A percentile compares a stretch with the other conserved stretches of the same genome.
phyloP scores from a whole-genome alignment of 2,888 invertebrate species.

The Drosophila macrospina region DNA sequence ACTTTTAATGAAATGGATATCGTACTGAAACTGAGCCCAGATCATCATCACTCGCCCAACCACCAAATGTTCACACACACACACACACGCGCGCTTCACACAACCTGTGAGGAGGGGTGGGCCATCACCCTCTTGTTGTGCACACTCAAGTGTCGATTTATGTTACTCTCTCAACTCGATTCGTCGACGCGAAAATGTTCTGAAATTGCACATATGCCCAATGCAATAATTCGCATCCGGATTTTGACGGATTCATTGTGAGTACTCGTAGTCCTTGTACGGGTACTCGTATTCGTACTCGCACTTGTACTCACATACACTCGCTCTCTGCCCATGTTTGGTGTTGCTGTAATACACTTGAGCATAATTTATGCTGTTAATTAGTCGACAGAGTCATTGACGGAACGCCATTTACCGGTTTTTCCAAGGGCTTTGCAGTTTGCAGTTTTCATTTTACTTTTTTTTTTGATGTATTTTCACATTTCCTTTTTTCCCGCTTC shows the following conservation, averaged over 20 bases:
- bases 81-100: neutral
- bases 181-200: conserved; percentile 54
- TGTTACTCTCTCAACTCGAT: conserved; percentile 55
- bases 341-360: conserved; percentile 77
- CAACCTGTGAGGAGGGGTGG: neutral
- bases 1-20: conserved; percentile 82
- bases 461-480: neutral
- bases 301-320: neutral
- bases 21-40: conserved; percentile 45
- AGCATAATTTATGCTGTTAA: conserved; percentile 81
- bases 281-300: neutral
- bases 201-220: conserved; percentile 52
- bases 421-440: conserved; percentile 24
- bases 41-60: conserved; percentile 11
- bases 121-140: conserved; percentile 20
- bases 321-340: conserved; percentile 25
- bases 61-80: neutral
- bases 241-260: conserved; percentile 1
- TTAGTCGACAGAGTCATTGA: conserved; percentile 64
- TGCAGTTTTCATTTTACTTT: neutral
- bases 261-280: neutral
- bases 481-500: neutral
- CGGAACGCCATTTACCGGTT: conserved; percentile 48
- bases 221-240: conserved; percentile 49
- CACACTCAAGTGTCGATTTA: conserved; percentile 69